These are phyloP conservation scores for Apeltes quadracus DNA, from an alignment of 2,113 vertebrate genomes.

Conservation along the genomic window DNA sequence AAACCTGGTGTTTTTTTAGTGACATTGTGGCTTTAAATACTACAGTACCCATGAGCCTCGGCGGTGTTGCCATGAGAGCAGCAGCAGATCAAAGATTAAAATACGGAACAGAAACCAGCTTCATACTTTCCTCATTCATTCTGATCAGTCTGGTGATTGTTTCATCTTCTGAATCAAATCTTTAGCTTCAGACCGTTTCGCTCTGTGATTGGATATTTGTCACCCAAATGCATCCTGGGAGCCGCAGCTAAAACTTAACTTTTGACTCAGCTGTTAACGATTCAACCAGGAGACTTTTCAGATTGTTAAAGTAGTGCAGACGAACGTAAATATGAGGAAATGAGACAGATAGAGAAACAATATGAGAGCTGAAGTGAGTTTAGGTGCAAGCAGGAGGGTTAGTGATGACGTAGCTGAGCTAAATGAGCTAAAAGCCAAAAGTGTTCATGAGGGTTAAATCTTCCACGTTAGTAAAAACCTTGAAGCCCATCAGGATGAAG, in stretches of 20 bases:
- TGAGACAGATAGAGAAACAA: background rate
- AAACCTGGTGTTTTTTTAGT: background rate
- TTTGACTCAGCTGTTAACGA: background rate
- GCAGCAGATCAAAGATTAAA: background rate
- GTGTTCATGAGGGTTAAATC: background rate
- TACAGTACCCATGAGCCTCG: constrained; percentile 15
- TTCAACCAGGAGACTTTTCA: background rate
- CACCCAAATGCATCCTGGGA: background rate
- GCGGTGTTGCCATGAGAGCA: background rate
- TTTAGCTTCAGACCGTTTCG: background rate
- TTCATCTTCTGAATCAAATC: too few relatives aligned
- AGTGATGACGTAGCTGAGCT: background rate
- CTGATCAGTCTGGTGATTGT: background rate
- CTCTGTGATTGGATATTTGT: background rate
- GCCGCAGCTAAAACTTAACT: too few relatives aligned
- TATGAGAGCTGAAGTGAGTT: background rate
- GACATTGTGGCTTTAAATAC: background rate
- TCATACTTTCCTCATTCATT: background rate
- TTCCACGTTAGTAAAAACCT: background rate
- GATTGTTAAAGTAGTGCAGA: background rate
- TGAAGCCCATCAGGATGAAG: background rate
- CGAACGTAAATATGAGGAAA: background rate
- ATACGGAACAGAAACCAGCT: background rate
- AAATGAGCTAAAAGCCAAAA: too few relatives aligned
- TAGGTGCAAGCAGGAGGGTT: constrained; percentile 2